A percentile compares a stretch with the other conserved stretches of the same genome.
These are phyloP conservation scores for Charina bottae DNA, from an alignment of 2,113 vertebrate species.

Conservation along the genomic window DNA sequence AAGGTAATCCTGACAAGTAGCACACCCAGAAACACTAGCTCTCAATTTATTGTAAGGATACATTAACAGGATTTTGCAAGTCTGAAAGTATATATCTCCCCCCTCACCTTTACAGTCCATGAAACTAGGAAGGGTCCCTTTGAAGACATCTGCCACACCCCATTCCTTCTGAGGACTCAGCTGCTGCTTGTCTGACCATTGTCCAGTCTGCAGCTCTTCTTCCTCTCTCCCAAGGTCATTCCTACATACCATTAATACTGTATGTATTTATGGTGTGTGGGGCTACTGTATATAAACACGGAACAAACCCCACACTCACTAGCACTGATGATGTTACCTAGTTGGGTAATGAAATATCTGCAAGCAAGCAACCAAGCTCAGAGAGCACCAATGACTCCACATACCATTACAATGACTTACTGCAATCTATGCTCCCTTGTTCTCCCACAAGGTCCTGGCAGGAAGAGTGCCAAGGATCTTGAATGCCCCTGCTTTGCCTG, in stretches of 20 bases:
- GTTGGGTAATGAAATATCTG: no score
- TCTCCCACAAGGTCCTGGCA: not conserved
- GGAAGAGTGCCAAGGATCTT: not conserved
- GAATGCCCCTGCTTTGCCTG: not conserved
- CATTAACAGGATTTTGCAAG: not conserved
- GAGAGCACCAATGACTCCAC: not conserved
- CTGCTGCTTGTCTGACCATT: not conserved
- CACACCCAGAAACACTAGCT: not conserved
- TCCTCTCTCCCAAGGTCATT: not conserved
- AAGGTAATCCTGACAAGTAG: not conserved
- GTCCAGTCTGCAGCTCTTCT: not conserved
- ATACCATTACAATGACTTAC: not conserved
- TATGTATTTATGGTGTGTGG: no score
- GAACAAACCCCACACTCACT: no score
- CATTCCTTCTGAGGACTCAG: not conserved
- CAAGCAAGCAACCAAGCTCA: no score
- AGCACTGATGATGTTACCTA: no score
- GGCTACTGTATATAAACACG: no score
- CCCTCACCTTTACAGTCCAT: not conserved
- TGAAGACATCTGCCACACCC: not conserved
- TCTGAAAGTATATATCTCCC: not conserved
- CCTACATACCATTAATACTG: not conserved
- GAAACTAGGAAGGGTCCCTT: not conserved
- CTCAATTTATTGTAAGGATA: not conserved
- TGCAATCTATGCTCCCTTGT: not conserved